These are phyloP conservation scores for Spatulosminthurus flaviceps DNA, from an alignment of 2,888 invertebrate genomes.

Conservation along the genomic window DNA sequence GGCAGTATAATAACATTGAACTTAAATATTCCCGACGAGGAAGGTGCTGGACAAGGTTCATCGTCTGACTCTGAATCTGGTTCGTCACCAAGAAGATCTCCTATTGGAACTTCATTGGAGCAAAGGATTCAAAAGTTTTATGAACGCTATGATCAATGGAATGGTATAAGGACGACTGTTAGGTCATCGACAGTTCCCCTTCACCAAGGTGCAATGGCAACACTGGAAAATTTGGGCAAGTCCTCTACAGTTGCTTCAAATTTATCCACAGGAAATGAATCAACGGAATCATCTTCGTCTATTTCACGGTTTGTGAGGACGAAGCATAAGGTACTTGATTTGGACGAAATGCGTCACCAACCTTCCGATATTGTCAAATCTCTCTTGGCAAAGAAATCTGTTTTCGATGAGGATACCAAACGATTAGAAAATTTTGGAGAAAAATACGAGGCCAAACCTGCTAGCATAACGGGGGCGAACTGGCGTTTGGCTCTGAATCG, in stretches of 20 bases:
- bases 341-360: slow-evolving; percentile 80
- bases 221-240: slow-evolving; percentile 40
- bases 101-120: slow-evolving; percentile 75
- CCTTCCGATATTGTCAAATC: slow-evolving; percentile 94
- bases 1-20: background rate
- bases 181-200: slow-evolving; percentile 66
- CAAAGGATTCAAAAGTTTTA: slow-evolving; percentile 91
- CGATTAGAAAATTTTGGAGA: slow-evolving; percentile 87
- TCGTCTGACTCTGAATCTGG: slow-evolving; percentile 76
- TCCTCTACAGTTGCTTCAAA: slow-evolving; percentile 35
- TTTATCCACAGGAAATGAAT: slow-evolving; percentile 24
- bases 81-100: slow-evolving; percentile 71
- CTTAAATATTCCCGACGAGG: slow-evolving; percentile 42
- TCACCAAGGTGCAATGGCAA: slow-evolving; percentile 41
- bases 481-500: slow-evolving; percentile 58
- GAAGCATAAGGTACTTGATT: slow-evolving; percentile 79
- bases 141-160: slow-evolving; percentile 93
- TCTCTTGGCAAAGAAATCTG: slow-evolving; percentile 88
- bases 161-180: slow-evolving; percentile 66
- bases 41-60: slow-evolving; percentile 73
- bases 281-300: slow-evolving; percentile 17
- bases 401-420: slow-evolving; percentile 96
- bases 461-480: slow-evolving; percentile 50
- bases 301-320: slow-evolving; percentile 66
- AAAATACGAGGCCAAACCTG: slow-evolving; percentile 74